A percentile compares a stretch with the other conserved stretches of the same genome.
Conservation (phyloP, 2,113 vertebrate genomes). For the Danionella cerebrum region DNA sequence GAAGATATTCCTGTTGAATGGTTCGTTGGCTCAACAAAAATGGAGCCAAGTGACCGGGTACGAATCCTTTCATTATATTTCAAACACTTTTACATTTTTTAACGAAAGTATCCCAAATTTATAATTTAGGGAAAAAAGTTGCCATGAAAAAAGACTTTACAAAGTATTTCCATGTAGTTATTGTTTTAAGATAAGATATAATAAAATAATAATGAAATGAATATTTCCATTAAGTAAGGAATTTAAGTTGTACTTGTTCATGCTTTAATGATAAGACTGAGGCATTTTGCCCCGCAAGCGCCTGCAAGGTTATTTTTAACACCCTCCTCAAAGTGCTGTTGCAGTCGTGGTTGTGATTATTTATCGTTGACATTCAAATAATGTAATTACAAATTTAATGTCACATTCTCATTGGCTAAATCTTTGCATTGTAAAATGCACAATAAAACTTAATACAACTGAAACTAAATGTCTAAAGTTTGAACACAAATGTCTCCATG, state of each 20-base stretch:
- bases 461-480: no score
- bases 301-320: constrained; percentile 43
- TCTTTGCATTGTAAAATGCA: no score
- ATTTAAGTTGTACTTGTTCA: not conserved
- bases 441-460: no score
- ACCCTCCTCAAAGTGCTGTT: constrained; percentile 20
- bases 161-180: no score
- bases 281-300: constrained; percentile 14
- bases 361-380: not conserved
- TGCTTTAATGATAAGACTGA: constrained; percentile 36
- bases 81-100: no score
- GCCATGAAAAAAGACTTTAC: no score
- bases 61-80: constrained; percentile 30
- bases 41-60: constrained; percentile 88
- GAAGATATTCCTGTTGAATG: constrained; percentile 89
- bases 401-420: no score
- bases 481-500: no score
- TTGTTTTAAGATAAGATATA: no score
- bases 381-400: not conserved
- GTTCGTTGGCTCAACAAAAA: constrained; percentile 80
- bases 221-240: constrained; percentile 31
- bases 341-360: not conserved
- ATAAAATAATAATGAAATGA: not conserved
- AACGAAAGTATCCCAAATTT: no score
- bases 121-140: no score